These are phyloP conservation scores for Nudaria mundana DNA, from an alignment of 2,888 invertebrate genomes.

Conservation along the genomic window DNA sequence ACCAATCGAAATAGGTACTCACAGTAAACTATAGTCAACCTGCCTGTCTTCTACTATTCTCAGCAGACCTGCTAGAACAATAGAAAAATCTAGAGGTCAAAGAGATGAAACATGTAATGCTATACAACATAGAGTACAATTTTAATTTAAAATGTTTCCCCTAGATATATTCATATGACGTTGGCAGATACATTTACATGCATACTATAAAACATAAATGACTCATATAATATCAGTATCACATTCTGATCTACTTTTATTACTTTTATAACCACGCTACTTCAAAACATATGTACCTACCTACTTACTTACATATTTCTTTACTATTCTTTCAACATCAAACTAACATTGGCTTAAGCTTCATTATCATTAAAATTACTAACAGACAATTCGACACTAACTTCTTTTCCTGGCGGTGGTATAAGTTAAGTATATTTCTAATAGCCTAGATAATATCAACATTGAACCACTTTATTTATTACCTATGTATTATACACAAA, in stretches of 20 bases:
- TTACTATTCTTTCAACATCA: conserved; percentile 24
- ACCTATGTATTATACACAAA: conserved; percentile 35
- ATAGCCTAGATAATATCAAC: no score
- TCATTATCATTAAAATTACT: conserved; percentile 31
- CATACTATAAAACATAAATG: no score
- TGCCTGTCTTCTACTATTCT: no score
- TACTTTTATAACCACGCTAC: conserved; percentile 2
- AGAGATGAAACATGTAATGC: not conserved
- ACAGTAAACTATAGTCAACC: no score
- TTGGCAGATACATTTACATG: no score
- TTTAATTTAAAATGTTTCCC: no score
- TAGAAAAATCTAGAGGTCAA: not conserved
- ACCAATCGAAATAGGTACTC: not conserved
- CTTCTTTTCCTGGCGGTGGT: conserved; percentile 22
- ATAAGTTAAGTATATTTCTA: conserved; percentile 9
- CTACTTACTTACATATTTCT: conserved; percentile 8
- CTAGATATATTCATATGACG: no score
- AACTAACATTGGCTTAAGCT: conserved; percentile 31
- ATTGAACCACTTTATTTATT: conserved; percentile 16
- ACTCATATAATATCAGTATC: no score
- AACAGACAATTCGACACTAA: conserved; percentile 11
- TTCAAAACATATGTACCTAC: conserved; percentile 13
- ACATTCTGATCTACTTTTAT: conserved; percentile 2
- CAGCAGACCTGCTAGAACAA: not conserved
- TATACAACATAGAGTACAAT: not conserved